Evolutionary conservation across 2,797 vertebrate species (phyloP), one percentile per base, ranked within the genome.

Genomic region (Molossus molossus): DNA sequence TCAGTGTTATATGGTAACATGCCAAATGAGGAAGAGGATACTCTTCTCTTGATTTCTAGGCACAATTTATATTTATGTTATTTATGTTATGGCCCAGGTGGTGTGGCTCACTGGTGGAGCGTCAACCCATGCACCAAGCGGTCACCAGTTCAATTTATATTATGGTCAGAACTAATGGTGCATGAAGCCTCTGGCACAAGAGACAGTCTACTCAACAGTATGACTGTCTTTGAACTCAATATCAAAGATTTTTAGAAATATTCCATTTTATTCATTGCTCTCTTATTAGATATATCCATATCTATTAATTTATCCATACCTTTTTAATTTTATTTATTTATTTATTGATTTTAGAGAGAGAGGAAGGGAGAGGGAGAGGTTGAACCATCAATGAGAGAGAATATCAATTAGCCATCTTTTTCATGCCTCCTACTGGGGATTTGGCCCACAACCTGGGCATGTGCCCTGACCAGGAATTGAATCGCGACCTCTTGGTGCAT

Each of bases 281-380:
- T 84, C 94, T 94, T 62, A 72, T 92, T 92, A 93, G 77, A 75
- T 81, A 75, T 33, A 83, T 64, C 80, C 37, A 10, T 72, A 93
- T 94, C 11, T 53, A 87, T 83, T 87, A 4, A 80, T 80, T 96
- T 83, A 76, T 83, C 75, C 45, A 50, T 85, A 72, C 62, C 37
- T 80, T 96, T 95, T 90, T 48, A 80, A 91, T 45, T 45, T 45
- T 45, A 45, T 45, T 45, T 45, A 45, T 45, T 45, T 45, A 1
- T 45, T 45, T 45, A 45, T 45, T 45, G 40, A 45, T 45, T 45
- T 45, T 45, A 45, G 40, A 45, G 40, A 45, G 40, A 45, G 40
- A 45, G 40, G 40, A 45, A 45, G 40, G 40, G 40, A 45, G 40
- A 45, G 40, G 40, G 40, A 45, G 40, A 45, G 40, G 4, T 45